Percentiles rank a stretch among this genome's conserved stretches.
These are phyloP conservation scores for Carassius carassius DNA, from an alignment of 2,113 vertebrate genomes.

Conservation along the genomic window DNA sequence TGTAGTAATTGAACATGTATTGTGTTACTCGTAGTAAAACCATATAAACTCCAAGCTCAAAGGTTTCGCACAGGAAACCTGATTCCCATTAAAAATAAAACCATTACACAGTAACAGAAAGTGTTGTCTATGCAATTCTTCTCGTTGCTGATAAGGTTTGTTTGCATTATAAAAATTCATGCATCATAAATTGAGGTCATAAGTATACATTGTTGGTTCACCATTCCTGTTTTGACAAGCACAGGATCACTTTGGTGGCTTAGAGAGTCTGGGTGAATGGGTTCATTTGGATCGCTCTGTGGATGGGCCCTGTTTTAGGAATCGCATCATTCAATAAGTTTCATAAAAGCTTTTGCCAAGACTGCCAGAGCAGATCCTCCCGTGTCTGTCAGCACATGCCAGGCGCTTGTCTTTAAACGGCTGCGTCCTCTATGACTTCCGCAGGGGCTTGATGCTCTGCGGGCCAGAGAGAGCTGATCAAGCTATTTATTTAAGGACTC, in stretches of 20 bases:
- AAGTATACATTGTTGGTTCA: too few species aligned
- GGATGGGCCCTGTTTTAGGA: conserved; percentile 53
- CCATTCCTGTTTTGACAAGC: not conserved
- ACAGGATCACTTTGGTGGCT: not conserved
- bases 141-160: too few species aligned
- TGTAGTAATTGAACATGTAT: not conserved
- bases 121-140: too few species aligned
- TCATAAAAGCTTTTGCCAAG: conserved; percentile 56
- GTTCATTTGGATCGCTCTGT: conserved; percentile 52
- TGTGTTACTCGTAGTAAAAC: not conserved
- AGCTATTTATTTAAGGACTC: conserved; percentile 55
- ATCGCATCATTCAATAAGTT: conserved; percentile 48
- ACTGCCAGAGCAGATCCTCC: conserved; percentile 46
- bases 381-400: conserved; percentile 58
- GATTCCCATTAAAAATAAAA: too few species aligned
- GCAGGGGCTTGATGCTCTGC: conserved; percentile 21
- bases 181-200: too few species aligned
- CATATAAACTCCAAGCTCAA: not conserved
- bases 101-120: too few species aligned
- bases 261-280: conserved; percentile 34
- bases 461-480: conserved; percentile 31
- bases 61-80: too few species aligned
- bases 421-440: conserved; percentile 53
- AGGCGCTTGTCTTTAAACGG: conserved; percentile 56
- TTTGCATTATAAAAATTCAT: too few species aligned